These are phyloP conservation scores for Heliornis fulica DNA, from an alignment of 2,113 vertebrate species.

Conservation along the genomic window DNA sequence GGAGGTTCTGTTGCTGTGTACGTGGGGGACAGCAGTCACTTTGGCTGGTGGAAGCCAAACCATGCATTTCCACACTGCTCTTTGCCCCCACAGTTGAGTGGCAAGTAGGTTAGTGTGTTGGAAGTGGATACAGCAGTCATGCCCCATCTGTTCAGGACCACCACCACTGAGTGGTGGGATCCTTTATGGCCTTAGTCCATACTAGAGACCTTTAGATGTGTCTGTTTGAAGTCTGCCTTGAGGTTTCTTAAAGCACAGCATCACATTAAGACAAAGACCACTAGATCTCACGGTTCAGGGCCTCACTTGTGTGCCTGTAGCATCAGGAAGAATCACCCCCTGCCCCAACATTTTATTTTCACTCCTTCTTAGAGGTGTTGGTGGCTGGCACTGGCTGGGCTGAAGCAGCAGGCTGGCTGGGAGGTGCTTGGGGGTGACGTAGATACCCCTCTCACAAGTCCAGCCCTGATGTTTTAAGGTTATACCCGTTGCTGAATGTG, in stretches of 20 bases:
- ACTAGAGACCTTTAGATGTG: background rate
- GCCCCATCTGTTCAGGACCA: background rate
- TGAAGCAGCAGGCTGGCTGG: background rate
- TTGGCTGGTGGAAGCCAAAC: background rate
- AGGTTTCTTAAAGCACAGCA: background rate
- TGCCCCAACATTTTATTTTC: background rate
- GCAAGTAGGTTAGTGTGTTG: background rate
- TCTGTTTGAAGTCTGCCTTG: background rate
- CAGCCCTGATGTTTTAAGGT: background rate
- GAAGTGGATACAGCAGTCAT: background rate
- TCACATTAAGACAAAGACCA: too few species aligned
- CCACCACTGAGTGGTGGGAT: too few species aligned
- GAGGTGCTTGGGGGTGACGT: background rate
- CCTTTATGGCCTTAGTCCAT: background rate
- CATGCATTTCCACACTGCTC: background rate
- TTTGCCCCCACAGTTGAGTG: fast-evolving
- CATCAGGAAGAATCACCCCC: background rate
- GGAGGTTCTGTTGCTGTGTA: too few species aligned
- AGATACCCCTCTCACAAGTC: background rate
- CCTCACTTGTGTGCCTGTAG: background rate
- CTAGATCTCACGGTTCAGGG: background rate
- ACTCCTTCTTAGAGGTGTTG: background rate
- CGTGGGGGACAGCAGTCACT: background rate
- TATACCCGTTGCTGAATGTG: background rate
- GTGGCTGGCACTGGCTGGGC: background rate